These are phyloP conservation scores for Calosoma granatense DNA, from an alignment of 1,140 invertebrate genomes.

Conservation along the genomic window DNA sequence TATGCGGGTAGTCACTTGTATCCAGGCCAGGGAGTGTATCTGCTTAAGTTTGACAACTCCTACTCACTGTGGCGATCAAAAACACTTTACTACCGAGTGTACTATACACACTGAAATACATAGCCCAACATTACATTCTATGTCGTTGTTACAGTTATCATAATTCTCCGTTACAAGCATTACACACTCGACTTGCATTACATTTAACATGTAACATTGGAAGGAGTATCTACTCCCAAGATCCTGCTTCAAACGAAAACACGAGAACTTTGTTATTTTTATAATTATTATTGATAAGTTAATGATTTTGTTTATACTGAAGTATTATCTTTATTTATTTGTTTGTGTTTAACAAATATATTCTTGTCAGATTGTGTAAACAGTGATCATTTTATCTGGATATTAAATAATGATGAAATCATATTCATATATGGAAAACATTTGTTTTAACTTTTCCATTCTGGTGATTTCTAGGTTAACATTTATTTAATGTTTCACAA, in stretches of 20 bases:
- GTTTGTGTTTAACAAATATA: not conserved
- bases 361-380: not conserved
- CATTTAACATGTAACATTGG: not conserved
- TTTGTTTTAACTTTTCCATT: too few relatives aligned
- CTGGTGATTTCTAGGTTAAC: too few relatives aligned
- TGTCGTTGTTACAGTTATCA: not conserved
- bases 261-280: too few relatives aligned
- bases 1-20: conserved; percentile 95
- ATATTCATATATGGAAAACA: too few relatives aligned
- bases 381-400: too few relatives aligned
- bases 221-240: not conserved
- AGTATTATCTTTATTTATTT: conserved; percentile 9
- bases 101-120: conserved; percentile 77
- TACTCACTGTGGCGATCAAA: conserved; percentile 99
- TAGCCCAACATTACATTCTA: conserved; percentile 1
- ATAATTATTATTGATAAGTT: not conserved
- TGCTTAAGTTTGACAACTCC: conserved; percentile 99
- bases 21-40: conserved; percentile 93
- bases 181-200: not conserved
- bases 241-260: conserved; percentile 2
- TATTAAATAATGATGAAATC: too few relatives aligned
- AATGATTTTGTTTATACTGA: not conserved
- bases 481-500: too few relatives aligned
- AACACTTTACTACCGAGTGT: conserved; percentile 97
- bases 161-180: not conserved